These are phyloP conservation scores for Mustela erminea DNA, from an alignment of 2,797 vertebrate genomes.

Conservation along the genomic window DNA sequence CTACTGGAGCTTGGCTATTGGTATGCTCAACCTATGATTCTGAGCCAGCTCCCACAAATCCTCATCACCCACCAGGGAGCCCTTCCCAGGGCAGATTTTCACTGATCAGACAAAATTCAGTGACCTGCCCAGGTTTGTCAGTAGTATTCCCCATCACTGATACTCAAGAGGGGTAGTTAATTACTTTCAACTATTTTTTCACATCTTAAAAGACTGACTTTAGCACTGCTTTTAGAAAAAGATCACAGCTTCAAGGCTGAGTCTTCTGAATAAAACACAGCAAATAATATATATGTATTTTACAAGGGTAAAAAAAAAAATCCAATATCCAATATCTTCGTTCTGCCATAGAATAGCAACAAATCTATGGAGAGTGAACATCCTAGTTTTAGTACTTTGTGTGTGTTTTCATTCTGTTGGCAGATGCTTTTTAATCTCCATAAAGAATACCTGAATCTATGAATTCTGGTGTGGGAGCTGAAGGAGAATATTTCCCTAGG, in stretches of 20 bases:
- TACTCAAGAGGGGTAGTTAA: conserved; percentile 11
- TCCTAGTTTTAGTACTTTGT: conserved; percentile 26
- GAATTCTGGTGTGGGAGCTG: neutral
- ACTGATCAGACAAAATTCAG: conserved; percentile 25
- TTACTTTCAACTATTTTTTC: conserved; percentile 53
- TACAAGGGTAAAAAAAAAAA: neutral
- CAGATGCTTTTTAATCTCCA: conserved; percentile 53
- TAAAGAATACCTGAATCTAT: conserved; percentile 46
- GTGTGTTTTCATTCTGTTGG: conserved; percentile 25
- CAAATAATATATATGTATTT: conserved; percentile 12
- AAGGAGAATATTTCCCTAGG: neutral
- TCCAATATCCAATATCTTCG: neutral
- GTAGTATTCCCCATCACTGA: neutral
- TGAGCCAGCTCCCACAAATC: neutral
- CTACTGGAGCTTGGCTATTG: neutral
- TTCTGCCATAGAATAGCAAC: neutral
- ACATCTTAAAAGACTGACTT: conserved; percentile 15
- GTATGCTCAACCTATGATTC: neutral
- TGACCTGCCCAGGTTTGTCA: neutral
- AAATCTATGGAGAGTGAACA: conserved; percentile 11
- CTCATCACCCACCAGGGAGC: neutral
- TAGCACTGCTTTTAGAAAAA: neutral
- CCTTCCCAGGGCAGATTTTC: neutral
- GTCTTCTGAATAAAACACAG: conserved; percentile 42
- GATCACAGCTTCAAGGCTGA: neutral